Percentiles rank a stretch among this genome's conserved stretches.
Evolutionary conservation across 2,888 invertebrate species (phyloP).

Genomic region (Lycocerus yunnanus): DNA sequence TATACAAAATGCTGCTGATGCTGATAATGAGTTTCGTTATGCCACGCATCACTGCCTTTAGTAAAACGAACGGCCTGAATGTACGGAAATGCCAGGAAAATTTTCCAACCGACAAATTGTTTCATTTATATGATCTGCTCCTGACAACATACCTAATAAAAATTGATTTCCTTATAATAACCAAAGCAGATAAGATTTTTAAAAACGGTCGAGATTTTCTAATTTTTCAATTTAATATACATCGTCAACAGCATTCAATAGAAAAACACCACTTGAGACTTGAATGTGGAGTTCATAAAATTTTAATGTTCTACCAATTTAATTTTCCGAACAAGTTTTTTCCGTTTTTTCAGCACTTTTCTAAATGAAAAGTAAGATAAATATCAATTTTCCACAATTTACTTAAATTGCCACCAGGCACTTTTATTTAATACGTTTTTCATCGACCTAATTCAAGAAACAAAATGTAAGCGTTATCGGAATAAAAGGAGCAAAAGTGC

Average conservation of each 20-base stretch:
- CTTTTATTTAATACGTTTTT: neutral
- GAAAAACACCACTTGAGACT: neutral
- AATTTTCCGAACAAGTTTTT: neutral
- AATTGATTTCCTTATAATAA: neutral
- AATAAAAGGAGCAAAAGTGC: neutral
- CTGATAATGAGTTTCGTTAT: slow-evolving; percentile 17
- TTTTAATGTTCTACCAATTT: neutral
- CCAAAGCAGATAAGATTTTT: neutral
- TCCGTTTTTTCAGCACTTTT: neutral
- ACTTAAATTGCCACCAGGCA: neutral
- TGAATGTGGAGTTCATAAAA: neutral
- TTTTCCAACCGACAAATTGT: slow-evolving; percentile 16
- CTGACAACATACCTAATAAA: neutral
- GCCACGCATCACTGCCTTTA: slow-evolving; percentile 8
- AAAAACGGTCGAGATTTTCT: neutral
- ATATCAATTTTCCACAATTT: neutral
- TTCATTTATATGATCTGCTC: slow-evolving; percentile 7
- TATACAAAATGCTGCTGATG: slow-evolving; percentile 14
- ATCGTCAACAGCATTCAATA: neutral
- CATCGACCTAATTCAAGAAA: neutral
- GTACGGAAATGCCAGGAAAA: neutral
- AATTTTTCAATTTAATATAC: neutral
- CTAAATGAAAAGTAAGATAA: neutral
- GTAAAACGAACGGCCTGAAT: slow-evolving; percentile 3
- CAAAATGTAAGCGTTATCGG: neutral